These are phyloP conservation scores for Bilobella aurantiaca DNA, from an alignment of 1,140 invertebrate genomes.

Conservation along the genomic window DNA sequence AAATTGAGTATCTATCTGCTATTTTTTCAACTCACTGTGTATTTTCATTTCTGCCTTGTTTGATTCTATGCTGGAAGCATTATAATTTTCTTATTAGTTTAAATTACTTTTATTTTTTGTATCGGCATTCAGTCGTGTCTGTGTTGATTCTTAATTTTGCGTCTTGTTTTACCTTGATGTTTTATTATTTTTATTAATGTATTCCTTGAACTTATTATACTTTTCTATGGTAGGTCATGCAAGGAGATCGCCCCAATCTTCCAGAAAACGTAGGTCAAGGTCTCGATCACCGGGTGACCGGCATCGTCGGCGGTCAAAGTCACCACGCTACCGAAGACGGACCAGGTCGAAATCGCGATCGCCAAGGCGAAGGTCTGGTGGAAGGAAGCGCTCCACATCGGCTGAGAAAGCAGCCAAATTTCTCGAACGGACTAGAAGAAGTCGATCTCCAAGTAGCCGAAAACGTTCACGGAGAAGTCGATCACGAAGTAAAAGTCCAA, in stretches of 20 bases:
- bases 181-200: too few relatives aligned
- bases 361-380: background rate
- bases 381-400: background rate
- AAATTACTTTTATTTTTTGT: background rate
- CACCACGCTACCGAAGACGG: background rate
- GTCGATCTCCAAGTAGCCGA: background rate
- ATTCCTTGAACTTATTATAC: too few relatives aligned
- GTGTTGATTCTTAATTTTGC: too few relatives aligned
- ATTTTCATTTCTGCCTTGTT: too few relatives aligned
- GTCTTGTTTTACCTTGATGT: too few relatives aligned
- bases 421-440: background rate
- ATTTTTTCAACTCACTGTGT: too few relatives aligned
- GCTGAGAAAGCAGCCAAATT: background rate
- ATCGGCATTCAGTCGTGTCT: too few relatives aligned
- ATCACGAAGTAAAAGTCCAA: background rate
- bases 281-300: background rate
- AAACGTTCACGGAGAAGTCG: too few relatives aligned
- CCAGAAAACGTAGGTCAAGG: background rate
- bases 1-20: too few relatives aligned
- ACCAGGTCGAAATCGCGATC: background rate
- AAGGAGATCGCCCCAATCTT: too few relatives aligned
- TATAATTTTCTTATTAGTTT: background rate
- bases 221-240: too few relatives aligned
- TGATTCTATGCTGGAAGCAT: background rate
- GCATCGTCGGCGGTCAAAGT: background rate